Percentiles rank a stretch among this genome's conserved stretches.
Conservation (phyloP, 2,797 vertebrate species). For the Argyrosomus regius region DNA sequence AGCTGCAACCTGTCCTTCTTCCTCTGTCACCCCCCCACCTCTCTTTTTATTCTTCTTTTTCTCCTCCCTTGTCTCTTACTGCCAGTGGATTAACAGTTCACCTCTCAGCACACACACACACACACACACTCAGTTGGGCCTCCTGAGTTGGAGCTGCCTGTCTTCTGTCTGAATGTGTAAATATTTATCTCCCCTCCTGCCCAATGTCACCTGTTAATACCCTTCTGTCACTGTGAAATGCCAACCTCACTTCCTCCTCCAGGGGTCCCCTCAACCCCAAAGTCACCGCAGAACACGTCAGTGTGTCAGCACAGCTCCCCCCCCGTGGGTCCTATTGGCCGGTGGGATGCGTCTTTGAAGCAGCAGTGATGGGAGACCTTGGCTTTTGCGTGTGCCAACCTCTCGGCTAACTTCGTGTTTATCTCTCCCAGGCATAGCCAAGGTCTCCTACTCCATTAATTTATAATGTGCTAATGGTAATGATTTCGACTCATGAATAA, state of each 20-base stretch:
- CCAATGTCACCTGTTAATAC: conserved; percentile 77
- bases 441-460: conserved; percentile 69
- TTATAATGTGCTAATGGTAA: conserved; percentile 77
- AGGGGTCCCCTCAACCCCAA: conserved; percentile 53
- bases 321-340: conserved; percentile 5
- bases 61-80: conserved; percentile 41
- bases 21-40: conserved; percentile 55
- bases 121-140: conserved; percentile 37
- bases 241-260: conserved; percentile 62
- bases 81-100: conserved; percentile 65
- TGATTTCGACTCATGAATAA: conserved; percentile 74
- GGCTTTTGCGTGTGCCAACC: conserved; percentile 30
- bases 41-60: conserved; percentile 6
- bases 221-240: conserved; percentile 67
- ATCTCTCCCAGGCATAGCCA: conserved; percentile 59
- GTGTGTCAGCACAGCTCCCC: conserved; percentile 38
- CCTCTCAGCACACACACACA: conserved; percentile 10
- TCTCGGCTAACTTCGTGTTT: conserved; percentile 66
- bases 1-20: conserved; percentile 55
- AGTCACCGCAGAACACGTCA: conserved; percentile 53
- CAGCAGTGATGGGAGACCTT: conserved; percentile 46
- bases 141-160: conserved; percentile 54
- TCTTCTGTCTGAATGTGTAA: conserved; percentile 73
- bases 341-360: conserved; percentile 28
- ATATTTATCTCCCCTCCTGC: conserved; percentile 72